phyloP scores from a whole-genome alignment of 2,888 invertebrate genomes.

The Papilio demoleus region DNA sequence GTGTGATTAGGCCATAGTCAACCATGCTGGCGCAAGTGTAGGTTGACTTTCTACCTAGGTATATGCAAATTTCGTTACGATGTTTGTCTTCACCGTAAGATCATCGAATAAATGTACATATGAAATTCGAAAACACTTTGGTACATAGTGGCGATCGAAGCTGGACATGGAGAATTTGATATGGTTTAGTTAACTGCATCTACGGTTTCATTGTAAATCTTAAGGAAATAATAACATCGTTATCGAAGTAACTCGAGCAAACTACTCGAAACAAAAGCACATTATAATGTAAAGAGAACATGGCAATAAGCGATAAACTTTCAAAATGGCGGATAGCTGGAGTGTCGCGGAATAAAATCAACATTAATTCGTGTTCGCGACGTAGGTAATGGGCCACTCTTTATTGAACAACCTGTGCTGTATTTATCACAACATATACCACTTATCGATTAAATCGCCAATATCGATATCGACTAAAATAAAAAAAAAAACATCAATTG shows the following conservation, averaged over 20 bases:
- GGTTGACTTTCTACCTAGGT: too few species aligned
- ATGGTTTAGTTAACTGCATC: neutral
- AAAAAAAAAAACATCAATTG: too few species aligned
- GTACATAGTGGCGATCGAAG: too few species aligned
- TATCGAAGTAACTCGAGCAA: constrained; percentile 10
- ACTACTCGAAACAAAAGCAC: constrained; percentile 33
- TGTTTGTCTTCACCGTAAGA: too few species aligned
- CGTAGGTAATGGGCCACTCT: constrained; percentile 74
- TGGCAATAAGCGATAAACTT: constrained; percentile 53
- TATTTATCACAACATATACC: constrained; percentile 51
- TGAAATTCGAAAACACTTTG: too few species aligned
- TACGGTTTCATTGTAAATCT: neutral
- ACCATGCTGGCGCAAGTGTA: too few species aligned
- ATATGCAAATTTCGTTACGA: too few species aligned
- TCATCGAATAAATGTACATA: too few species aligned
- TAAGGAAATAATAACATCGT: neutral
- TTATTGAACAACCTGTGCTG: constrained; percentile 74
- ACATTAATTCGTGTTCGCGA: constrained; percentile 78
- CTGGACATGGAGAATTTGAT: too few species aligned
- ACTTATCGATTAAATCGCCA: constrained; percentile 3
- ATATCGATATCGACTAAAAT: constrained; percentile 43
- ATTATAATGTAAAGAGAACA: constrained; percentile 41
- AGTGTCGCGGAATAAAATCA: constrained; percentile 70
- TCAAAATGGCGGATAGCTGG: constrained; percentile 52
- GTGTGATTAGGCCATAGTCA: too few species aligned